phyloP scores from a whole-genome alignment of 1,140 invertebrate species.

The Zaprionus capensis region DNA sequence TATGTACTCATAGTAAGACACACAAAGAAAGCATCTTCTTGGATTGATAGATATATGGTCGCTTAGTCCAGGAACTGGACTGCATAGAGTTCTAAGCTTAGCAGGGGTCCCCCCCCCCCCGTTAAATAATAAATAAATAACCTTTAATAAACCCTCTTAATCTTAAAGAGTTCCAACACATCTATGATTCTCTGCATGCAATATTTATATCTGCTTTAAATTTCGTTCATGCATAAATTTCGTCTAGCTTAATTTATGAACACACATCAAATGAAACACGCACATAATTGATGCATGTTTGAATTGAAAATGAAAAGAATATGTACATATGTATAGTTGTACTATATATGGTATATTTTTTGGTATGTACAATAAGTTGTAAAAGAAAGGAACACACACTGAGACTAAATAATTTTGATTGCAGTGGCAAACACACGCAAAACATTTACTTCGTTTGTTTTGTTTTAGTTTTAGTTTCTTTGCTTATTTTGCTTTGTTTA shows the following conservation, averaged over 20 bases:
- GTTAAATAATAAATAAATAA: not conserved
- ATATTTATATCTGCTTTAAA: conserved; percentile 15
- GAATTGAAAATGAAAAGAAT: conserved; percentile 37
- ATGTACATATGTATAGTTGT: not conserved
- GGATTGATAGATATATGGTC: no score
- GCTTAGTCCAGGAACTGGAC: no score
- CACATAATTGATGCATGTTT: conserved; percentile 25
- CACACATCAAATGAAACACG: conserved; percentile 33
- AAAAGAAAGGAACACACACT: conserved; percentile 49
- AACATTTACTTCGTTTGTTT: conserved; percentile 48
- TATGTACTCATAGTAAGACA: no score
- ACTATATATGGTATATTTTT: conserved; percentile 14
- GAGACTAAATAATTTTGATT: conserved; percentile 54
- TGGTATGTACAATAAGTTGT: conserved; percentile 46
- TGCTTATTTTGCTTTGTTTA: conserved; percentile 79
- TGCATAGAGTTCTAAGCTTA: no score
- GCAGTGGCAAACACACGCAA: conserved; percentile 61
- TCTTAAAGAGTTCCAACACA: not conserved
- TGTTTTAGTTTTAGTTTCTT: conserved; percentile 33
- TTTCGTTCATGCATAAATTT: conserved; percentile 61
- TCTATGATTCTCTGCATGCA: conserved; percentile 24
- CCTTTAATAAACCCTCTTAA: not conserved
- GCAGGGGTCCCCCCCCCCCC: no score
- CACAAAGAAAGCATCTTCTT: no score
- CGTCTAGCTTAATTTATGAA: conserved; percentile 27